These are phyloP conservation scores for Alligator sinensis DNA, from an alignment of 2,113 vertebrate genomes.

Conservation along the genomic window DNA sequence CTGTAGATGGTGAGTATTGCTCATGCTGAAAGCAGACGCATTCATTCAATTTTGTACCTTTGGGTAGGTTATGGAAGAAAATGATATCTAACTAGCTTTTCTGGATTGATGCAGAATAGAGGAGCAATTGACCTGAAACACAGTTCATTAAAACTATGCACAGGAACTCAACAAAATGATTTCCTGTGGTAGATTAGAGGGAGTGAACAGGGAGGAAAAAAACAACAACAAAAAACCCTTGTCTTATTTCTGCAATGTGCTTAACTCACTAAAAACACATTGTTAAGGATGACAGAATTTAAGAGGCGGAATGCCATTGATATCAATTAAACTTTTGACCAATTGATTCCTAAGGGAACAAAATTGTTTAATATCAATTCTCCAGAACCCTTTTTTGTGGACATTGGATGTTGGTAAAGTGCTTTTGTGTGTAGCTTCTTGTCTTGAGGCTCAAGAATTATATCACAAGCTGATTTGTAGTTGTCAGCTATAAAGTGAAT, in stretches of 20 bases:
- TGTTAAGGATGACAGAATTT: neutral
- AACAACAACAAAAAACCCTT: neutral
- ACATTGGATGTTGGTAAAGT: fast-evolving
- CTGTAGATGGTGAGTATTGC: neutral
- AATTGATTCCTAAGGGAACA: neutral
- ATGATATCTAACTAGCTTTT: neutral
- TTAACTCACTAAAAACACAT: neutral
- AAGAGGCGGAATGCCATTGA: neutral
- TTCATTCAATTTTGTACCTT: conserved; percentile 2
- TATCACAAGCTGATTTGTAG: neutral
- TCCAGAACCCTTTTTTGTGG: fast-evolving
- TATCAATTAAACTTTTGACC: neutral
- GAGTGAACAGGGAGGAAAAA: no score
- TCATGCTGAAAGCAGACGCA: neutral
- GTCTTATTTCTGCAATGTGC: neutral
- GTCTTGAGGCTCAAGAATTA: neutral
- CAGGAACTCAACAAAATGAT: neutral
- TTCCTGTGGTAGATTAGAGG: neutral
- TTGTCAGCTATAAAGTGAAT: neutral
- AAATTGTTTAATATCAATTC: fast-evolving
- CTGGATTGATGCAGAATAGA: neutral
- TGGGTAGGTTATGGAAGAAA: neutral
- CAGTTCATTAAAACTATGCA: neutral
- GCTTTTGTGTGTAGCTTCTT: neutral
- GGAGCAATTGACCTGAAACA: neutral